Percentiles rank a stretch among this genome's conserved stretches.
Conservation (phyloP, 1,140 invertebrate species). For the Pachyrhynchus sulphureomaculatus region DNA sequence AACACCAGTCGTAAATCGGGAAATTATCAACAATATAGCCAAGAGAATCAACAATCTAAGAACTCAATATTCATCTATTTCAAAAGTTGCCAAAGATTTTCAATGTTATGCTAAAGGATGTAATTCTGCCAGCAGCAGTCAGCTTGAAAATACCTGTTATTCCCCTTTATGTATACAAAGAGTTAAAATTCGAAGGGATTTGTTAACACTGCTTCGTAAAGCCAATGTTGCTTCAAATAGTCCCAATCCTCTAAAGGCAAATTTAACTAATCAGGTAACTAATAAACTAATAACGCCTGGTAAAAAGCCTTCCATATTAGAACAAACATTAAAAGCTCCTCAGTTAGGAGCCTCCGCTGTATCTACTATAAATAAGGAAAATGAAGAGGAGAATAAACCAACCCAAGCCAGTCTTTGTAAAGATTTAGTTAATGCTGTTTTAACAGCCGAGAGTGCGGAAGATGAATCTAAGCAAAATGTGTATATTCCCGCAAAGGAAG, state of each 20-base stretch:
- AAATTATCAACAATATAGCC: constrained; percentile 57
- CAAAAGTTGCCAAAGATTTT: constrained; percentile 62
- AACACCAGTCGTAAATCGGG: constrained; percentile 42
- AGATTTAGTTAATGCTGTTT: constrained; percentile 61
- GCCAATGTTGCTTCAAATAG: constrained; percentile 52
- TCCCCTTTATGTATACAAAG: constrained; percentile 75
- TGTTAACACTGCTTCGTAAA: constrained; percentile 65
- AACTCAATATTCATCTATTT: constrained; percentile 64
- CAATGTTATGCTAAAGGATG: constrained; percentile 71
- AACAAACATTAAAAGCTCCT: constrained; percentile 55
- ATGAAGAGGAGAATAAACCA: constrained; percentile 24
- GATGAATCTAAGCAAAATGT: constrained; percentile 54
- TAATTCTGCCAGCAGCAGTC: constrained; percentile 59
- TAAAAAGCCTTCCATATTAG: constrained; percentile 55
- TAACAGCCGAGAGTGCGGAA: constrained; percentile 58
- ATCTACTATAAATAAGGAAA: constrained; percentile 11
- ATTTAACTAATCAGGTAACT: constrained; percentile 1
- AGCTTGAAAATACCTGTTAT: constrained; percentile 66
- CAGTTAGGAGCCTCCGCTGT: not conserved
- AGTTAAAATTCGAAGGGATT: constrained; percentile 65
- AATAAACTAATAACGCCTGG: constrained; percentile 1
- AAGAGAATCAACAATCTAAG: constrained; percentile 67
- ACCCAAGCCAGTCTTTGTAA: constrained; percentile 53
- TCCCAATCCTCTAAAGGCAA: constrained; percentile 31
- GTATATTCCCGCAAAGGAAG: constrained; percentile 40